Evolutionary conservation across 2,797 vertebrate genomes (phyloP).

Genomic region (Arremon brunneinucha): DNA sequence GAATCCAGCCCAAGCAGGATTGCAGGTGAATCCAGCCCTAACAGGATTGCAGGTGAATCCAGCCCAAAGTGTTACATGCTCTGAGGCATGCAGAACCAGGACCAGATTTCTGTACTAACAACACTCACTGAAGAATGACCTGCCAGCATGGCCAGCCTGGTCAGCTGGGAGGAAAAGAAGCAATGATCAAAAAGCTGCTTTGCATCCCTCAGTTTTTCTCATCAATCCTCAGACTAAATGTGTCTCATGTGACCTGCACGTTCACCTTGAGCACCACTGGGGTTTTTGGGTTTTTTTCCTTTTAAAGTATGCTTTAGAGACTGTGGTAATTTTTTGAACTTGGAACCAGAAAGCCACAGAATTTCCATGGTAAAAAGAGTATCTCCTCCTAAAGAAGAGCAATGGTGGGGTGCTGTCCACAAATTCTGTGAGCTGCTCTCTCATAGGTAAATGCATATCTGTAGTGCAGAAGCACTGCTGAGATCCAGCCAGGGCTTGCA

Average conservation of each 20-base stretch:
- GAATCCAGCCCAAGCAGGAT: neutral
- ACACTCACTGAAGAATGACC: neutral
- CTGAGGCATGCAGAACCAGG: neutral
- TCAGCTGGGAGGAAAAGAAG: neutral
- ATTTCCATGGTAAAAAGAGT: neutral
- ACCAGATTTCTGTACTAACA: neutral
- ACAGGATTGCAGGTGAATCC: neutral
- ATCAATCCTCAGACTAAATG: neutral
- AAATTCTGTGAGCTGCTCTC: neutral
- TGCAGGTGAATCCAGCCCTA: neutral
- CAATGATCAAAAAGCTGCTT: neutral
- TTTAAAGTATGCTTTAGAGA: neutral
- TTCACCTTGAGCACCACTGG: neutral
- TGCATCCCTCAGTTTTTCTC: neutral
- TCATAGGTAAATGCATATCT: neutral
- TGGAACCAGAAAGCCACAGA: neutral
- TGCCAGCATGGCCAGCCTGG: neutral
- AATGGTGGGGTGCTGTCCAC: neutral
- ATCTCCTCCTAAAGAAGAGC: neutral
- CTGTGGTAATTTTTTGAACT: neutral
- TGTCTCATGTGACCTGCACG: neutral
- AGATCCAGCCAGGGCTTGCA: neutral
- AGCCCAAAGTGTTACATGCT: neutral
- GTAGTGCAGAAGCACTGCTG: neutral
- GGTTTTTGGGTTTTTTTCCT: neutral